Evolutionary conservation across 2,797 vertebrate species (phyloP), one percentile per base, ranked within the genome.

Genomic region (Gymnodraco acuticeps): DNA sequence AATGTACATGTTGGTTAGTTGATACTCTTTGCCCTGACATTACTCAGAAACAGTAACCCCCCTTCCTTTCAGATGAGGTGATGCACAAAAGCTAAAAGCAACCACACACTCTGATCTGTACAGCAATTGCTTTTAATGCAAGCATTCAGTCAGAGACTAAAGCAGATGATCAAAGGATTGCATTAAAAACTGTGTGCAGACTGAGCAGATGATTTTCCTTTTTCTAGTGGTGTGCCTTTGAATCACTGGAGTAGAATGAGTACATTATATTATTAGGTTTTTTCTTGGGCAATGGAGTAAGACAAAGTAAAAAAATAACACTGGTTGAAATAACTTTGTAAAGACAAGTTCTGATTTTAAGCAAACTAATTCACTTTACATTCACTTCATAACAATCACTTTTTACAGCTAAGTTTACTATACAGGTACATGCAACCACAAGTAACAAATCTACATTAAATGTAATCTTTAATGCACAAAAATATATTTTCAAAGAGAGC

Each of bases 221-320:
- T n/a, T 61, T 51, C 10, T 3, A 27, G 8, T 16, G 43, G 23
- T 77, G 46, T 66, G 56, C 56, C 73, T 83, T 74, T 75, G 64
- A 78, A 75, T 81, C 51, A 45, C 17, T 55, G 54, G 60, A 48
- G 48, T 47, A 76, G 11, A 2, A 20, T 14, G 7, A 61, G 59
- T 51, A 13, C 64, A 75, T 31, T 38, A 38, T 38, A 38, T 38
- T 38, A 38, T 38, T 38, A 38, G 33, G 6, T 38, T 38, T 38
- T 38, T 10, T 42, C 71, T 64, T 75, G 31, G 78, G 62, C 47
- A 68, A 64, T 76, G 14, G 64, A 77, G 80, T 78, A 87, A 90
- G 78, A 82, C 85, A 80, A 76, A 77, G 38, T 38, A 38, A 38
- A 9, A 38, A 82, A 42, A 66, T 63, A 84, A 63, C 20, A 53